Evolutionary conservation across 2,888 invertebrate species (phyloP), one percentile per base, ranked within the genome.

Genomic region (Cheilosia vernalis): DNA sequence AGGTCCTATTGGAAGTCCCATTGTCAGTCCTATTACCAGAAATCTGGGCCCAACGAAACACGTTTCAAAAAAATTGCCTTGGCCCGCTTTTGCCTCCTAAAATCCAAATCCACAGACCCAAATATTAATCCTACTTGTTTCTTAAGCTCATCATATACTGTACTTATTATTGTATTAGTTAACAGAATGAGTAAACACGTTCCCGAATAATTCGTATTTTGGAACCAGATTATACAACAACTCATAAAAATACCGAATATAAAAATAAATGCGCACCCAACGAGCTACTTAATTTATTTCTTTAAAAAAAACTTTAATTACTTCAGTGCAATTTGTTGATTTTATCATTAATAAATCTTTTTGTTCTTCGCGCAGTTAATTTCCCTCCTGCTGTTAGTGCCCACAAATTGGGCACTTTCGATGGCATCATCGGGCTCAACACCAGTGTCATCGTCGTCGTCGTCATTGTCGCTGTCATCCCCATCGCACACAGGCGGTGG

Each of bases 331-430:
- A 69, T 69, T 81, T 76, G 76, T 76, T 30, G n/a, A 69, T 51
- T 69, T 63, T 24, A 63, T 74, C 58, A 51, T 58, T 27, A 15
- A 53, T 72, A 61, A 72, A 63, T 63, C 67, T 74, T 17, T 66
- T 74, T 69, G 49, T 56, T 73, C 78, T 58, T 2, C 2, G 15
- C 30, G 21, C 69, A 80, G 86, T n/a, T 86, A 10, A 33, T 82
- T 17, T 44, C 82, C 13, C 58, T 86, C 64, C 73, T 82, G 44
- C 33, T 82, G 51, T n/a, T 86, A 10, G 37, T 70, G 49, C 82
- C 81, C 24, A 73, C 77, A 63, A 73, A 77, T 78, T 82, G 69
- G 77, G 66, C 67, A 17, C 76, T 78, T 4, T 82, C 82, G 17
- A 61, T 82, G 63, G 67, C 86, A 63, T 77, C 86, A 64, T 69